These are phyloP conservation scores for Bugula neritina DNA, from an alignment of 2,888 invertebrate genomes.

Conservation along the genomic window DNA sequence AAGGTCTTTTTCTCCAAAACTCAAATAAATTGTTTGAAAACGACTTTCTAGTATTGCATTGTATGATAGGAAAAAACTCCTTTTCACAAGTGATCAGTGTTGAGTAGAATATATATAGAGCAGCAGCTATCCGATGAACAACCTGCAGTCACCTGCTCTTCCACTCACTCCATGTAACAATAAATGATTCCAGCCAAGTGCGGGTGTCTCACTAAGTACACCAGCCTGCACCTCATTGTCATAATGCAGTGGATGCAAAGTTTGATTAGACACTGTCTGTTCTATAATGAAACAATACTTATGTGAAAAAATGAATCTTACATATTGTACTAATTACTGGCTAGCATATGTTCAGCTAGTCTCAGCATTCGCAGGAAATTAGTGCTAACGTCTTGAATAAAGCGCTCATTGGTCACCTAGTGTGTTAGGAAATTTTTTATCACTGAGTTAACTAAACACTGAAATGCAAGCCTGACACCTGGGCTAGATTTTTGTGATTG, in stretches of 20 bases:
- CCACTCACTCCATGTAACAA: background rate
- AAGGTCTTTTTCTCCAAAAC: no score
- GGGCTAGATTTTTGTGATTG: constrained; percentile 26
- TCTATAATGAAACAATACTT: constrained; percentile 25
- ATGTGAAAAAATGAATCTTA: constrained; percentile 25
- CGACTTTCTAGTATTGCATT: no score
- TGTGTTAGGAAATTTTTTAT: constrained; percentile 26
- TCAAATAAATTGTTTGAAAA: no score
- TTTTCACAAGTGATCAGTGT: no score
- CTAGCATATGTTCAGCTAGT: constrained; percentile 24
- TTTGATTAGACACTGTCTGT: background rate
- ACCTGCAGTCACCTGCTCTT: no score
- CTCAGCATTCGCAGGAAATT: constrained; percentile 26
- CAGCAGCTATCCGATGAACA: no score
- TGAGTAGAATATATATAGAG: no score
- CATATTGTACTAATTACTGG: constrained; percentile 27
- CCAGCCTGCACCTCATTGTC: constrained; percentile 13
- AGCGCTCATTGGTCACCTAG: constrained; percentile 22
- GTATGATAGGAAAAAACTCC: no score
- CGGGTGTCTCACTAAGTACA: constrained; percentile 11
- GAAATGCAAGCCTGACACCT: constrained; percentile 15
- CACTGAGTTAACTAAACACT: constrained; percentile 25
- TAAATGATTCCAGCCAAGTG: constrained; percentile 17
- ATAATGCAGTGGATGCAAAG: background rate
- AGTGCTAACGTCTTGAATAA: constrained; percentile 19